Percentiles rank a stretch among this genome's conserved stretches.
Conservation (phyloP, 2,797 vertebrate genomes). For the Uromys caudimaculatus region DNA sequence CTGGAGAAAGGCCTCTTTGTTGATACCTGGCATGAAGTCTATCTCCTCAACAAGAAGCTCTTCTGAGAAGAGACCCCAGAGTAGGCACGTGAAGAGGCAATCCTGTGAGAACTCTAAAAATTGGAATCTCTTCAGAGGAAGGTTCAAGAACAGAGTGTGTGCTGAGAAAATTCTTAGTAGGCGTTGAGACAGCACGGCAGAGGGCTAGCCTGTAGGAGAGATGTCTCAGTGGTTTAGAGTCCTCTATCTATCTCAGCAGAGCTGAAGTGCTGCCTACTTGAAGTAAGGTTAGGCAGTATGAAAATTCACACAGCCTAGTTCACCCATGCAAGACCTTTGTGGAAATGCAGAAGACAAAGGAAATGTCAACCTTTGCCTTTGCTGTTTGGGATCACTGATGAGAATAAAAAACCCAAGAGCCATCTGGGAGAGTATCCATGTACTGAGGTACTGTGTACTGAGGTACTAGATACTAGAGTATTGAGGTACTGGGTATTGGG, state of each 20-base stretch:
- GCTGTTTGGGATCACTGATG: not conserved
- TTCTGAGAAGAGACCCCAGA: not conserved
- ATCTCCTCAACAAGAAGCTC: not conserved
- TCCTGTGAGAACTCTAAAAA: not conserved
- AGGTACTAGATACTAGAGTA: not conserved
- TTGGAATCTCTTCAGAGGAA: not conserved
- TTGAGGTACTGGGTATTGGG: not conserved
- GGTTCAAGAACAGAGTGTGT: not conserved
- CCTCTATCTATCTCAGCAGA: not conserved
- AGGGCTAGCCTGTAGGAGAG: not conserved
- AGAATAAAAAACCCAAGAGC: not conserved
- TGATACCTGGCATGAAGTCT: not conserved
- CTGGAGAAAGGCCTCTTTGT: not conserved
- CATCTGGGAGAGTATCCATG: not conserved
- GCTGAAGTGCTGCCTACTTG: not conserved
- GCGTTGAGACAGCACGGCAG: not conserved
- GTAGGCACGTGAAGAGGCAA: not conserved
- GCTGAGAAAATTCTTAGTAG: not conserved
- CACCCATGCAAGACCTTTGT: not conserved
- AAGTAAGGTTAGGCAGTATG: not conserved
- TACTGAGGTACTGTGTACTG: not conserved
- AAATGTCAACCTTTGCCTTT: not conserved
- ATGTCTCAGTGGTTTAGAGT: not conserved
- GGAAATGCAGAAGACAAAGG: not conserved
- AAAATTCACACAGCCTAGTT: not conserved